Evolutionary conservation across 1,140 invertebrate genomes (phyloP), one percentile per base, ranked within the genome.

Genomic region (Drosophila saltans): DNA sequence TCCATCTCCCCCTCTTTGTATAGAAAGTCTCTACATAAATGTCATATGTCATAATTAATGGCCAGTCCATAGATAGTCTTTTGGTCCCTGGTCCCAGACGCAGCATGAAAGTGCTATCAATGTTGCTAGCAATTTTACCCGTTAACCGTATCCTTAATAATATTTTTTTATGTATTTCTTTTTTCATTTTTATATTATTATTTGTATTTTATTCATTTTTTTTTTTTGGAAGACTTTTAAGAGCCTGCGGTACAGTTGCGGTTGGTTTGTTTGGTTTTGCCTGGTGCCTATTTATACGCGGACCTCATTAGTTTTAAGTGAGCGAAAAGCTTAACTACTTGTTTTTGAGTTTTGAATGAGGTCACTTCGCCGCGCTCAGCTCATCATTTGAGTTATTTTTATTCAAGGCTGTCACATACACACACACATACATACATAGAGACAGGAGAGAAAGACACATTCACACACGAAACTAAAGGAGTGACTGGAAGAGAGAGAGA

Each of bases 301-400:
- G 71, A 83, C 72, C 83, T 88, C 83, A 88, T 88, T 88, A 88
- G 83, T 88, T 88, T 88, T 89, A 88, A 88, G 83, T 88, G 83
- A 88, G 77, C 84, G 84, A 88, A 77, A 79, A 89, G 80, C 83
- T 88, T 83, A 88, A 83, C 84, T 83, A 88, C 83, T 88, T 89
- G 84, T 88, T 88, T 52, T 89, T 89, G 84, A 88, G 83, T 88
- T 86, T 89, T 88, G 80, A 89, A 88, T 88, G 83, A 88, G 83
- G 83, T 88, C 83, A 88, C 80, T 88, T 88, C 77, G 70, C 61
- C 66, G 80, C 73, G 73, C 70, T 81, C 78, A 79, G 80, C 79
- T 80, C 83, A 88, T 88, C 84, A 88, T 88, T 88, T 83, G 73
- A 80, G 83, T 83, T 88, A 83, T 83, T 83, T 88, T 83, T 80